A percentile compares a stretch with the other conserved stretches of the same genome.
Conservation (phyloP, 2,888 invertebrate genomes). For the Tanaodytes sp. region DNA sequence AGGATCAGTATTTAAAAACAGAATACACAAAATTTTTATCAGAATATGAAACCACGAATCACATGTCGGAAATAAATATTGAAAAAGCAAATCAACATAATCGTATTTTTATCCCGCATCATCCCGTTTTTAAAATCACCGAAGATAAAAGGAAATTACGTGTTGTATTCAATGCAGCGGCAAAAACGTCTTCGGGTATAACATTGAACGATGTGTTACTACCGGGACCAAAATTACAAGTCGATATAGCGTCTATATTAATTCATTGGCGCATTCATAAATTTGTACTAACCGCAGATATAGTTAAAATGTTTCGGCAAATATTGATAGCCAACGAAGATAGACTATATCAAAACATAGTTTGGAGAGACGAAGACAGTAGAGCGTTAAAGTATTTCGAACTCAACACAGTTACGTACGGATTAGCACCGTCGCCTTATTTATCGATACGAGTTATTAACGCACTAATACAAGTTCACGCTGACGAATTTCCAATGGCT, state of each 20-base stretch:
- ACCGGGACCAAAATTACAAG: slow-evolving; percentile 19
- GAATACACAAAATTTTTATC: not conserved
- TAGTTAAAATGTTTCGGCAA: no score
- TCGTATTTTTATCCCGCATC: slow-evolving; percentile 2
- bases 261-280: no score
- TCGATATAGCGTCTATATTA: slow-evolving; percentile 9
- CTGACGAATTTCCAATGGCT: not conserved
- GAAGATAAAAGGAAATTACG: not conserved
- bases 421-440: not conserved
- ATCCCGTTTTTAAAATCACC: not conserved
- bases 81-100: not conserved
- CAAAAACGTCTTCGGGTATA: not conserved
- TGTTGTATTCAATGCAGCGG: not conserved
- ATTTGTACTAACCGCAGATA: slow-evolving; percentile 9
- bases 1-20: not conserved
- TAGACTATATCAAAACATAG: slow-evolving; percentile 20
- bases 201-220: slow-evolving; percentile 11
- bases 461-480: not conserved
- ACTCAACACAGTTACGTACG: no score
- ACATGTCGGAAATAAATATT: not conserved
- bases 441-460: no score
- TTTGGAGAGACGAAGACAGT: slow-evolving; percentile 8
- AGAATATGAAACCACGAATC: not conserved
- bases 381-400: slow-evolving; percentile 2
- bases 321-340: slow-evolving; percentile 1